These are phyloP conservation scores for Andrena minutula DNA, from an alignment of 2,888 invertebrate genomes.

Conservation along the genomic window DNA sequence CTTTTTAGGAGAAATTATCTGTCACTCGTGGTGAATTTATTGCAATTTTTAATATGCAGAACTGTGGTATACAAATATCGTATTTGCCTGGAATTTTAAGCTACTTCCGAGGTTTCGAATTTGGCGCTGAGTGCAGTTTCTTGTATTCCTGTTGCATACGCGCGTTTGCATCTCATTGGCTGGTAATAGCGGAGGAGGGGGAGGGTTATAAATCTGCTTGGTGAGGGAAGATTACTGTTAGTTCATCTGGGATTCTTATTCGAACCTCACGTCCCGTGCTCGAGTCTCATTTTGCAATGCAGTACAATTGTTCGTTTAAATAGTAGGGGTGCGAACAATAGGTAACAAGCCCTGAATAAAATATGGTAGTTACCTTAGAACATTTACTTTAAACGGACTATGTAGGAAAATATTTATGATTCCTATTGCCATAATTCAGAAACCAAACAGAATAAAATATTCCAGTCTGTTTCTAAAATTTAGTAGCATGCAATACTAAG, in stretches of 20 bases:
- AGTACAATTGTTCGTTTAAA: not conserved
- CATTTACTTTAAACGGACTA: no score
- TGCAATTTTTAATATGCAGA: no score
- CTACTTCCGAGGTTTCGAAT: not conserved
- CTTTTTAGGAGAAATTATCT: no score
- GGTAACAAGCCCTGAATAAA: not conserved
- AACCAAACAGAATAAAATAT: no score
- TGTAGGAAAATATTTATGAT: no score
- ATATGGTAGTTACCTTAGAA: no score
- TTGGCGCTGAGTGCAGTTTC: not conserved
- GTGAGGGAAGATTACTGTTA: constrained; percentile 35
- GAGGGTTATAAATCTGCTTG: no score
- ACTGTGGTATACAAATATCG: no score
- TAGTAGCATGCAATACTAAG: no score
- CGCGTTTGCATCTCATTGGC: not conserved
- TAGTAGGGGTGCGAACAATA: not conserved
- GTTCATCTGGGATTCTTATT: constrained; percentile 21
- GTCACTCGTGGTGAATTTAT: no score
- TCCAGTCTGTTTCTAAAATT: no score
- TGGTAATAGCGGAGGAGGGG: not conserved
- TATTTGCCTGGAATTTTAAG: not conserved
- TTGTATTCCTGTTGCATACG: not conserved
- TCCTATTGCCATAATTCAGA: no score
- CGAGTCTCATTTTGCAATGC: not conserved
- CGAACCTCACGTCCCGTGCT: not conserved